Percentiles rank a stretch among this genome's conserved stretches.
These are phyloP conservation scores for Camponotus fellah DNA, from an alignment of 2,888 invertebrate species.

Conservation along the genomic window DNA sequence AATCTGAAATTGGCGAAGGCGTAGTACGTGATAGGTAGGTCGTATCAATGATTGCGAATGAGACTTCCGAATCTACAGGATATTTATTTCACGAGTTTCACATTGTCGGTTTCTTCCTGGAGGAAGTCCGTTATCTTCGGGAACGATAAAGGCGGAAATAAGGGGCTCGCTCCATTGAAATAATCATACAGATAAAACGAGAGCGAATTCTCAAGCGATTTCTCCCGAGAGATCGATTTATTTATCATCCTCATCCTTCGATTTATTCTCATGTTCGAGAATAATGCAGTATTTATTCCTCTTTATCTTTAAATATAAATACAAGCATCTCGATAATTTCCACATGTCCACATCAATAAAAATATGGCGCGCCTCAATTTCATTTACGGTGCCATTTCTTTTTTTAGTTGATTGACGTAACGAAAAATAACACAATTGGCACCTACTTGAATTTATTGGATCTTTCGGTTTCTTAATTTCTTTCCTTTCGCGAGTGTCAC, in stretches of 20 bases:
- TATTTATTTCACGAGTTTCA: conserved; percentile 33
- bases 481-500: not conserved
- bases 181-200: conserved; percentile 23
- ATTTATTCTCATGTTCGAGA: not conserved
- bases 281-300: conserved; percentile 5
- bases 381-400: not conserved
- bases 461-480: not conserved
- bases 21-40: conserved; percentile 21
- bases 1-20: conserved; percentile 3
- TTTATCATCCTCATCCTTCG: no score
- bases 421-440: not conserved
- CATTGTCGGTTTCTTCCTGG: not conserved
- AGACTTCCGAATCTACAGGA: not conserved
- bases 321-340: not conserved
- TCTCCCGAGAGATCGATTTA: no score
- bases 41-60: conserved; percentile 7
- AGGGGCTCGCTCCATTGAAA: not conserved
- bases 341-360: not conserved
- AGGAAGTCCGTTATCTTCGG: not conserved
- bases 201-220: not conserved
- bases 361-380: not conserved
- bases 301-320: not conserved
- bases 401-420: not conserved
- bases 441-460: not conserved
- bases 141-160: not conserved